Conservation (phyloP, 2,797 vertebrate species). For the Rhinatrema bivittatum region DNA sequence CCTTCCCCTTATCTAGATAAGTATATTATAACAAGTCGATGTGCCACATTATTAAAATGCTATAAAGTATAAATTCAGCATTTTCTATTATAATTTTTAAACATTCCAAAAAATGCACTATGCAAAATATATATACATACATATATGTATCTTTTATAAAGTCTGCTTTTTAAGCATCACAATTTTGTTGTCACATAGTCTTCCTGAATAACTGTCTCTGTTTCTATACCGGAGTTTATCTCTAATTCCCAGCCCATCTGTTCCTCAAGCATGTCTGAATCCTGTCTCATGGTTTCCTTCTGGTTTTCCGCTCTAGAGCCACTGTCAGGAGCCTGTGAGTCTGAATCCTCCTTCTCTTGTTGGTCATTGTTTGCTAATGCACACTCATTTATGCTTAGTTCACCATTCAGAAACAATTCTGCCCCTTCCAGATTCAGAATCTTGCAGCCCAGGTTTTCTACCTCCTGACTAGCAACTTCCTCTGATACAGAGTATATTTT, state of each 20-base stretch:
- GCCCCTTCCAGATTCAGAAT: constrained; percentile 34
- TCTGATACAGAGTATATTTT: constrained; percentile 68
- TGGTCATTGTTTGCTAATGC: constrained; percentile 19
- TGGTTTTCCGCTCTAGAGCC: constrained; percentile 29
- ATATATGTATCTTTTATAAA: constrained; percentile 2
- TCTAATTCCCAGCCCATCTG: constrained; percentile 16
- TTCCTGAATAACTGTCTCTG: constrained; percentile 44
- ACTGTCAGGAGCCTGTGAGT: constrained; percentile 26
- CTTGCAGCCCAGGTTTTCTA: constrained; percentile 43
- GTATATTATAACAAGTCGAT: constrained; percentile 32
- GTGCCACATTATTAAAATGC: constrained; percentile 35
- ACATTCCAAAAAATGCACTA: constrained; percentile 28
- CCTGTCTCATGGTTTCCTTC: constrained; percentile 24
- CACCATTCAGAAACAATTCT: constrained; percentile 36
- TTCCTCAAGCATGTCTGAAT: constrained; percentile 34
- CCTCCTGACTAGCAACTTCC: constrained; percentile 65
- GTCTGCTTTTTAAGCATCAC: constrained; percentile 38
- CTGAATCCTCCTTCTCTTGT: constrained; percentile 16
- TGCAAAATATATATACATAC: constrained; percentile 40
- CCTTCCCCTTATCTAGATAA: constrained; percentile 26
- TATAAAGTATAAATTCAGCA: constrained; percentile 36
- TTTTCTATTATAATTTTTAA: constrained; percentile 36
- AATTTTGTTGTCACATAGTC: constrained; percentile 60
- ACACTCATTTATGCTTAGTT: constrained; percentile 32
- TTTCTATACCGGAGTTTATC: constrained; percentile 26